phyloP scores from a whole-genome alignment of 1,140 invertebrate species.

The Armadillidium nasatum region DNA sequence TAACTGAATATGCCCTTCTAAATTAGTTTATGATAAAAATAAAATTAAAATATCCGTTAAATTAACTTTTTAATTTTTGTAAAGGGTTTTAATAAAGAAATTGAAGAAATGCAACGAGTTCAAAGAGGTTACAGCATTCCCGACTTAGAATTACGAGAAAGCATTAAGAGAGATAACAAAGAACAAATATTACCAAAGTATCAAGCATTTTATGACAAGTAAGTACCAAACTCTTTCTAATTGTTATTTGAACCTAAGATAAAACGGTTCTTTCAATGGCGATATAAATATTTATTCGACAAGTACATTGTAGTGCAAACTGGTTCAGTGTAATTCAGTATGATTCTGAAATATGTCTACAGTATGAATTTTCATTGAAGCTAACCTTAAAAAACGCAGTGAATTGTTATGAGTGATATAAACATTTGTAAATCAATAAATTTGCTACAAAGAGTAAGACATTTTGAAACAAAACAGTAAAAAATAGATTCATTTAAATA shows the following conservation, averaged over 20 bases:
- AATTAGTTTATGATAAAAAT: no score
- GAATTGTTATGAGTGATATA: no score
- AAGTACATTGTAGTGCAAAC: neutral
- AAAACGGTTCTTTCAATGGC: neutral
- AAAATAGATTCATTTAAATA: no score
- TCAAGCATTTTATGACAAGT: conserved; percentile 69
- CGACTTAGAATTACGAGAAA: conserved; percentile 76
- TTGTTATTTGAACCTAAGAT: neutral
- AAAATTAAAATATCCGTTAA: no score
- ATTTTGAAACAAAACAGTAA: no score
- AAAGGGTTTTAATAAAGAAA: conserved; percentile 88
- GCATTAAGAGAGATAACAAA: conserved; percentile 77
- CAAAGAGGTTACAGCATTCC: conserved; percentile 90
- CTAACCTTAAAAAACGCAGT: no score
- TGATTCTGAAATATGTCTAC: neutral
- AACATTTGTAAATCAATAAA: no score
- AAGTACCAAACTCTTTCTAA: conserved; percentile 47
- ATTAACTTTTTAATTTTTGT: neutral
- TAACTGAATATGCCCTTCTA: no score
- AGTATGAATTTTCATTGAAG: neutral
- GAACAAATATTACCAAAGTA: conserved; percentile 80
- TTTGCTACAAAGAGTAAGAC: no score
- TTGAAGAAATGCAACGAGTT: conserved; percentile 77
- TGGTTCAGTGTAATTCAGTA: neutral
- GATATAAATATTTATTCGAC: neutral